Percentiles rank a stretch among this genome's conserved stretches.
Conservation (phyloP, 2,888 invertebrate genomes). For the Drosophila incognita region DNA sequence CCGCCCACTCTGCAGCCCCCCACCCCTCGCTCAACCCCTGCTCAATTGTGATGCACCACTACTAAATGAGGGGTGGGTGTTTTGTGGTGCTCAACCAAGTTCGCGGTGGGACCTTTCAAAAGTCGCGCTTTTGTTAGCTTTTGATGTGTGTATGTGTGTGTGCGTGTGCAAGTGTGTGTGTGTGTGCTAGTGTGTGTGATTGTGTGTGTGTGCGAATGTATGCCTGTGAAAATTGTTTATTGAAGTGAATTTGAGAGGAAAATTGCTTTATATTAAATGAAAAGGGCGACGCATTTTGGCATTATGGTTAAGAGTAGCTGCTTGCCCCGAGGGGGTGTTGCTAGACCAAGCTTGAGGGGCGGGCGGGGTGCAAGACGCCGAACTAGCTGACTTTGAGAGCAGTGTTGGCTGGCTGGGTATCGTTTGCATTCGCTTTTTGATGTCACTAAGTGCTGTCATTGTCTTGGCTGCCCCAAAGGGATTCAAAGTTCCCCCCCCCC, state of each 20-base stretch:
- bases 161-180: slow-evolving; percentile 7
- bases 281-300: slow-evolving; percentile 60
- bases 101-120: slow-evolving; percentile 47
- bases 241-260: slow-evolving; percentile 79
- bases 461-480: slow-evolving; percentile 62
- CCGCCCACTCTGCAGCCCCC: slow-evolving; percentile 6
- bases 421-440: slow-evolving; percentile 63
- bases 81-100: slow-evolving; percentile 3
- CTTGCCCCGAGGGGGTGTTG: not conserved
- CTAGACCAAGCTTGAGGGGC: not conserved
- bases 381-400: slow-evolving; percentile 41
- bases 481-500: not conserved
- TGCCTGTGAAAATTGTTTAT: slow-evolving; percentile 68
- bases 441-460: slow-evolving; percentile 73
- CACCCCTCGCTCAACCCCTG: too few relatives aligned
- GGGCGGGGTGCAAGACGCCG: not conserved
- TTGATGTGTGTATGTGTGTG: slow-evolving; percentile 32
- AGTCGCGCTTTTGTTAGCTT: slow-evolving; percentile 59
- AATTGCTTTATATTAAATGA: slow-evolving; percentile 79
- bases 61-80: slow-evolving; percentile 9
- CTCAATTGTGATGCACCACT: slow-evolving; percentile 33
- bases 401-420: slow-evolving; percentile 17
- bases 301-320: slow-evolving; percentile 39
- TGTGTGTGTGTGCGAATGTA: slow-evolving; percentile 20
- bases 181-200: slow-evolving; percentile 1